A percentile compares a stretch with the other conserved stretches of the same genome.
Evolutionary conservation across 2,888 invertebrate species (phyloP).

Genomic region (Plagodis dolabraria): DNA sequence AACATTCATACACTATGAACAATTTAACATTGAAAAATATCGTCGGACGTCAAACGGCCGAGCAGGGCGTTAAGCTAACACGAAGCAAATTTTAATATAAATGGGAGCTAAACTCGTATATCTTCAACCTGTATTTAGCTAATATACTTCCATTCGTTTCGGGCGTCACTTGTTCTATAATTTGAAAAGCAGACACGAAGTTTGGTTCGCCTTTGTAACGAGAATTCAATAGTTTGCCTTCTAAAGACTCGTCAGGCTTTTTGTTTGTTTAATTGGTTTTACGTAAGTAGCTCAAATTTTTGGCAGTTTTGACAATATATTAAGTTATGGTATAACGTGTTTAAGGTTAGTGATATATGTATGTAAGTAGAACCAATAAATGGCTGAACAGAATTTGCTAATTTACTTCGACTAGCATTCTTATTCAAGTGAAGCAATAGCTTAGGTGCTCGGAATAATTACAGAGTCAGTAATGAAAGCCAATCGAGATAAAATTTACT

Average conservation of each 20-base stretch:
- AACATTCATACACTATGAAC: not conserved
- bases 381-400: too few relatives aligned
- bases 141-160: slow-evolving; percentile 36
- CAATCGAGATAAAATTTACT: too few relatives aligned
- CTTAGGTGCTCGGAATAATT: too few relatives aligned
- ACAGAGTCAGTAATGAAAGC: too few relatives aligned
- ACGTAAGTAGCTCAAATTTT: slow-evolving; percentile 16
- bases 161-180: slow-evolving; percentile 33
- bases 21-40: slow-evolving; percentile 14
- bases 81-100: slow-evolving; percentile 26
- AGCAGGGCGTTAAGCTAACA: slow-evolving; percentile 14
- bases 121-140: slow-evolving; percentile 19
- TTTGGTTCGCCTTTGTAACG: slow-evolving; percentile 31
- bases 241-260: slow-evolving; percentile 15
- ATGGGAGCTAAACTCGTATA: slow-evolving; percentile 5
- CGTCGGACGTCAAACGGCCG: slow-evolving; percentile 18
- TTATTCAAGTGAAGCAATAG: too few relatives aligned
- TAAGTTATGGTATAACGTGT: not conserved
- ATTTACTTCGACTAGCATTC: too few relatives aligned
- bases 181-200: slow-evolving; percentile 28
- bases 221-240: slow-evolving; percentile 20
- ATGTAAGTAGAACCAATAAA: too few relatives aligned
- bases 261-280: slow-evolving; percentile 29
- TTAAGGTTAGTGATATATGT: not conserved
- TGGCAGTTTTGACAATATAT: slow-evolving; percentile 2